These are phyloP conservation scores for Peromyscus maniculatus DNA, from an alignment of 2,113 vertebrate species.

Conservation along the genomic window DNA sequence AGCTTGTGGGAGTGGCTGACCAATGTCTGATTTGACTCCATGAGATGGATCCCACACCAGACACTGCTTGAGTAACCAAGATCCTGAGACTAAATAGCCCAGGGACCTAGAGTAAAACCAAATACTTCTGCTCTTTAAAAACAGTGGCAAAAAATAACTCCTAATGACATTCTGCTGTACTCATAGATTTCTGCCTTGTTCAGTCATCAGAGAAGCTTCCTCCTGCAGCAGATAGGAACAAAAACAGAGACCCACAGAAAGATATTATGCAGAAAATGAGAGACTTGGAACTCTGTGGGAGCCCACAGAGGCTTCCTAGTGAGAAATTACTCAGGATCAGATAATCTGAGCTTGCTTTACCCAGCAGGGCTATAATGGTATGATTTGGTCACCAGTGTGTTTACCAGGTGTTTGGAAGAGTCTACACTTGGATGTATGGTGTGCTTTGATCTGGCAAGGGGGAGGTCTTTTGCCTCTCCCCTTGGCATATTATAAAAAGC, in stretches of 20 bases:
- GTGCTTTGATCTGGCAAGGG: no score
- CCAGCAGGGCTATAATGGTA: no score
- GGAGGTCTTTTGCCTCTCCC: no score
- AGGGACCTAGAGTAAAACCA: background rate
- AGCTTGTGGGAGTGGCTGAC: background rate
- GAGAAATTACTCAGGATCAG: no score
- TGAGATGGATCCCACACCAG: background rate
- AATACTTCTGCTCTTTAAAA: background rate
- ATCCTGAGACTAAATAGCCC: background rate
- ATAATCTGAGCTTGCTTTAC: no score
- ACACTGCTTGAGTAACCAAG: background rate
- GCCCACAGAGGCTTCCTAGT: no score
- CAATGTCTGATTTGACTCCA: background rate
- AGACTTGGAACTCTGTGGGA: background rate
- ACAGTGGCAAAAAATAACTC: background rate
- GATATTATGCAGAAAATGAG: background rate
- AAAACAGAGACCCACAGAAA: background rate
- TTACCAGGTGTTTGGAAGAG: no score
- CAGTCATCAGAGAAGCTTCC: background rate
- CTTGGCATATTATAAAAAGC: no score
- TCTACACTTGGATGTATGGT: no score
- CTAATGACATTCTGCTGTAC: background rate
- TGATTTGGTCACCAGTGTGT: no score
- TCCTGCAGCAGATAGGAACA: background rate
- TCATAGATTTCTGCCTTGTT: background rate